These are phyloP conservation scores for Eustalomyia histrio DNA, from an alignment of 2,888 invertebrate genomes.

Conservation along the genomic window DNA sequence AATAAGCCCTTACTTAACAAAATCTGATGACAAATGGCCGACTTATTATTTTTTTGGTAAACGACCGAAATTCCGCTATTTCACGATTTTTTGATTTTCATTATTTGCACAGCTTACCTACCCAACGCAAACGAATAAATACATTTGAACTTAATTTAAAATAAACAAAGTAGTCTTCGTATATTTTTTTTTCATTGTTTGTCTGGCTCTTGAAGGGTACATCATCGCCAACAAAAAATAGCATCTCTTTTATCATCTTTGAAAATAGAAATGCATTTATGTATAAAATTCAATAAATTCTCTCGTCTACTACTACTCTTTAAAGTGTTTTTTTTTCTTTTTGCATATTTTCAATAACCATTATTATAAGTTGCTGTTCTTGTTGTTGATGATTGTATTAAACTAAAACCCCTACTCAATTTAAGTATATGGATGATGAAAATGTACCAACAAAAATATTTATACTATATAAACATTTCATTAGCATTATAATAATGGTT, in stretches of 20 bases:
- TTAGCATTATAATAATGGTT: conserved; percentile 30
- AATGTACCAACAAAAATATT: not conserved
- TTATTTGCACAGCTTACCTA: too few species aligned
- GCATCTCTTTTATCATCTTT: not conserved
- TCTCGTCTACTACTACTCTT: not conserved
- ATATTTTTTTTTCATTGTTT: too few species aligned
- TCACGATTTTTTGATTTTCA: too few species aligned
- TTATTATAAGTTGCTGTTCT: conserved; percentile 6
- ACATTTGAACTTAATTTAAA: too few species aligned
- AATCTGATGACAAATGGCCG: too few species aligned
- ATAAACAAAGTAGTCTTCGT: too few species aligned
- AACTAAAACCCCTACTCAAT: not conserved
- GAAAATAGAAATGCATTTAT: not conserved
- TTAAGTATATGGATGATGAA: not conserved
- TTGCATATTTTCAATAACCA: not conserved
- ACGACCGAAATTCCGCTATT: too few species aligned
- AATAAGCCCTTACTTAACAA: too few species aligned
- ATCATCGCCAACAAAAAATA: not conserved
- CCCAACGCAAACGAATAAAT: too few species aligned
- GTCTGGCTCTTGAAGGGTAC: not conserved
- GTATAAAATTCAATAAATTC: conserved; percentile 8
- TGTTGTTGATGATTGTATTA: conserved; percentile 13
- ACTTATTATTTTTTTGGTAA: too few species aligned
- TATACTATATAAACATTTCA: conserved; percentile 1
- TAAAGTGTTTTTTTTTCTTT: not conserved